Evolutionary conservation across 2,113 vertebrate genomes (phyloP).

Genomic region (Mesoclemmys tuberculata): DNA sequence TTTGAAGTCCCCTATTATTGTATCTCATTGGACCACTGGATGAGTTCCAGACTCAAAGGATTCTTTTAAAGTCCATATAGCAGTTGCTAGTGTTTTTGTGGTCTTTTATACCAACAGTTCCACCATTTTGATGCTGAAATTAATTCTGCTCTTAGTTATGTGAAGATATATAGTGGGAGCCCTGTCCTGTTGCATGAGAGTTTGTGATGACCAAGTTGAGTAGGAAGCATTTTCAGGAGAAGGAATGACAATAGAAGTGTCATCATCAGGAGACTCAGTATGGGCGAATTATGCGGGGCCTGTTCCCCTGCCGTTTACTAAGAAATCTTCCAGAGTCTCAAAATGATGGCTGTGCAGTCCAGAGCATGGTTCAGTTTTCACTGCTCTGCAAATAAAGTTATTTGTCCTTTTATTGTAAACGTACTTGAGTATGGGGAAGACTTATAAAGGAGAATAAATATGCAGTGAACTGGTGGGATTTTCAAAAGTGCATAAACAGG

Average conservation of each 20-base stretch:
- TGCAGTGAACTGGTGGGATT: neutral
- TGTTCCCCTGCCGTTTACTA: neutral
- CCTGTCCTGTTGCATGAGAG: neutral
- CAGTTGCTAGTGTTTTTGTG: neutral
- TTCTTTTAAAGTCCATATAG: neutral
- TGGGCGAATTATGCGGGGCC: neutral
- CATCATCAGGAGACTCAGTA: neutral
- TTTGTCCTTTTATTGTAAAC: neutral
- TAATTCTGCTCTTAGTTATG: neutral
- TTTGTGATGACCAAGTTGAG: fast-evolving
- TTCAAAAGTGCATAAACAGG: neutral
- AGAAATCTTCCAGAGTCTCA: neutral
- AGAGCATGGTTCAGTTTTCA: neutral
- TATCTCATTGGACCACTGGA: neutral
- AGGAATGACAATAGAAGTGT: neutral
- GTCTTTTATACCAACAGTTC: neutral
- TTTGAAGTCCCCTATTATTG: neutral
- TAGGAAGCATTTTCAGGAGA: neutral
- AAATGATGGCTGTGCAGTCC: neutral
- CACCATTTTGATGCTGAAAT: neutral
- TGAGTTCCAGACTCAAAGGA: neutral
- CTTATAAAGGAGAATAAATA: neutral
- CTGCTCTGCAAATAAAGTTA: neutral
- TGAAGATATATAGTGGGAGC: too few relatives aligned
- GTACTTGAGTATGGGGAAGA: neutral